phyloP scores from a whole-genome alignment of 2,888 invertebrate genomes.

The Caenorhabditis plicata region DNA sequence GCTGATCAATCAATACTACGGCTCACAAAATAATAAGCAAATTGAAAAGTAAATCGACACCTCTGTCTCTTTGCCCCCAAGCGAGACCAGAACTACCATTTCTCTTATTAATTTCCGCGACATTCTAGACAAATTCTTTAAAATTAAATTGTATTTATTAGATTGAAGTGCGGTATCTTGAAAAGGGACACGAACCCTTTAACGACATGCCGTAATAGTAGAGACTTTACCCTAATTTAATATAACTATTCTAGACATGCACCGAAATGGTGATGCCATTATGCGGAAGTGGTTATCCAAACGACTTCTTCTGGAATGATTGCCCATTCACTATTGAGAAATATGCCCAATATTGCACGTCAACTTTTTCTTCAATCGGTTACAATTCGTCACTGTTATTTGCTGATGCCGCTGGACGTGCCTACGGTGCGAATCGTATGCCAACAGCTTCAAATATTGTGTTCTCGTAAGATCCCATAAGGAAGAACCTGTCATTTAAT shows the following conservation, averaged over 20 bases:
- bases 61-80: no score
- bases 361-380: constrained; percentile 66
- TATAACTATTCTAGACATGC: constrained; percentile 74
- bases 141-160: no score
- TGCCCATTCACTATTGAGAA: constrained; percentile 51
- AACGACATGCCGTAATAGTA: background rate
- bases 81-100: no score
- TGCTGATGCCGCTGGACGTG: constrained; percentile 64
- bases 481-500: no score
- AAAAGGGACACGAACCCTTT: no score
- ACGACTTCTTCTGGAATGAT: constrained; percentile 58
- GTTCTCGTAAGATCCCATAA: no score
- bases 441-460: constrained; percentile 72
- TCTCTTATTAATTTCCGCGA: no score
- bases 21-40: no score
- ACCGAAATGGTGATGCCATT: constrained; percentile 97
- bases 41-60: no score
- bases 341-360: constrained; percentile 72
- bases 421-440: constrained; percentile 76
- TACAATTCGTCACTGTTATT: constrained; percentile 73
- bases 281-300: constrained; percentile 75
- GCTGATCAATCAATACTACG: no score
- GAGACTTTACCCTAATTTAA: background rate
- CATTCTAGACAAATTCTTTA: no score
- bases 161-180: no score